These are phyloP conservation scores for Sorex araneus DNA, from an alignment of 2,113 vertebrate genomes.

Conservation along the genomic window DNA sequence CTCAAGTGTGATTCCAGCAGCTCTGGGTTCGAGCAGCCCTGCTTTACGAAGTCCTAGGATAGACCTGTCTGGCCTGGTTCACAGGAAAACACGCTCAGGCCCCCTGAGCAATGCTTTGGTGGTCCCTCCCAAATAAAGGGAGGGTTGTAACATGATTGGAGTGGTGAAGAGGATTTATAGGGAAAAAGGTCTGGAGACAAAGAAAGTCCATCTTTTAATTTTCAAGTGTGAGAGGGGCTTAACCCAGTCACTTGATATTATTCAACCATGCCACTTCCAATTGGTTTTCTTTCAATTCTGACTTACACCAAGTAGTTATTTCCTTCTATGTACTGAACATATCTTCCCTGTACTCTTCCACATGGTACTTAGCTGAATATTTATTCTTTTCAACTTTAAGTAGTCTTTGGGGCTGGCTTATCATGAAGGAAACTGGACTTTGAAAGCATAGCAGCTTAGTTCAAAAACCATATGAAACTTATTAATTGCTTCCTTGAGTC, in stretches of 20 bases:
- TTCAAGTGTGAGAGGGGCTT: not conserved
- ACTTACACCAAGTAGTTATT: slow-evolving; percentile 28
- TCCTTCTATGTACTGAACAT: slow-evolving; percentile 7
- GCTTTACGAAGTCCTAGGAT: no score
- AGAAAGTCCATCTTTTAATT: slow-evolving; percentile 6
- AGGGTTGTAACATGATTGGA: not conserved
- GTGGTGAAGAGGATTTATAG: slow-evolving; percentile 28
- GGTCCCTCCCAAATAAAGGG: no score
- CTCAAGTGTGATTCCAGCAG: no score
- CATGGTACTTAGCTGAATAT: slow-evolving; percentile 63
- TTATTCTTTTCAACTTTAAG: slow-evolving; percentile 52
- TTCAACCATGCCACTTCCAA: not conserved
- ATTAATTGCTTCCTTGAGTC: slow-evolving; percentile 62
- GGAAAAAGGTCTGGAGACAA: not conserved
- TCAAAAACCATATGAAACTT: slow-evolving; percentile 52
- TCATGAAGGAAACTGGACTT: slow-evolving; percentile 73
- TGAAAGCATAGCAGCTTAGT: slow-evolving; percentile 51
- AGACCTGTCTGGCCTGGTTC: no score
- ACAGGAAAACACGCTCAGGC: no score
- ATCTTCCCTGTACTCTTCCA: slow-evolving; percentile 28
- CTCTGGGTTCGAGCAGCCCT: no score
- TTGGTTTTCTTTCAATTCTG: slow-evolving; percentile 50
- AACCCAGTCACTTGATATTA: not conserved
- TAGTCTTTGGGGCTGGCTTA: slow-evolving; percentile 50
- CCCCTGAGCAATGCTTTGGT: no score